Conservation (phyloP, 2,113 vertebrate genomes). For the Eclectus roratus region DNA sequence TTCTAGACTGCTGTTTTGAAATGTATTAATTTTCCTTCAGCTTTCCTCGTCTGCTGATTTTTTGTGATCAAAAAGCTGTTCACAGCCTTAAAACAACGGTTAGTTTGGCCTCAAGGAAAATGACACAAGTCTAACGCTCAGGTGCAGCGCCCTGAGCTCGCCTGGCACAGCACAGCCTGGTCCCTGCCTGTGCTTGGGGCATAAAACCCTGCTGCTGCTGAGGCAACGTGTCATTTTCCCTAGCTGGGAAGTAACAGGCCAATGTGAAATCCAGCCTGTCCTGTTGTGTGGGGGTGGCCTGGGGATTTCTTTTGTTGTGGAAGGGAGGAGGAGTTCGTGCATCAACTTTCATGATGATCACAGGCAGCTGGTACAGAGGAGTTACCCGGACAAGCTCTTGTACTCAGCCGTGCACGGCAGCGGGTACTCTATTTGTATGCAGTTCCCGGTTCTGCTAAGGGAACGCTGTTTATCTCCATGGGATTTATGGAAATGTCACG, state of each 20-base stretch:
- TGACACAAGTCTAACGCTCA: fast-evolving
- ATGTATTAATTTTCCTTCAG: background rate
- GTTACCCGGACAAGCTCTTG: background rate
- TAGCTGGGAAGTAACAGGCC: background rate
- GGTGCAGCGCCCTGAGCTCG: background rate
- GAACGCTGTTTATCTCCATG: background rate
- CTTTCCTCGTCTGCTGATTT: background rate
- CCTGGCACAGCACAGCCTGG: background rate
- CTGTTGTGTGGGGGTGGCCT: background rate
- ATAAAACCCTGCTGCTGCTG: background rate
- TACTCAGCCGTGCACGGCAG: background rate
- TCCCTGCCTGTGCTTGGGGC: background rate
- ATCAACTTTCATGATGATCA: background rate
- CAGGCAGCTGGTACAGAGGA: background rate
- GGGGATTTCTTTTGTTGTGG: background rate
- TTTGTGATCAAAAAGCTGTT: fast-evolving
- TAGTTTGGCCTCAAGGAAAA: background rate
- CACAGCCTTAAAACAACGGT: fast-evolving
- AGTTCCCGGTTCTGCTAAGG: background rate
- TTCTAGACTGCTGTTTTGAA: background rate
- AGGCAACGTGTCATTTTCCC: background rate
- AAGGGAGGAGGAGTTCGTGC: background rate
- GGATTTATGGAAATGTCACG: background rate
- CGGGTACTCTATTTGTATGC: background rate
- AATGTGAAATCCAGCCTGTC: background rate